Conservation (phyloP, 2,888 invertebrate species). For the Bellardia pandia region DNA sequence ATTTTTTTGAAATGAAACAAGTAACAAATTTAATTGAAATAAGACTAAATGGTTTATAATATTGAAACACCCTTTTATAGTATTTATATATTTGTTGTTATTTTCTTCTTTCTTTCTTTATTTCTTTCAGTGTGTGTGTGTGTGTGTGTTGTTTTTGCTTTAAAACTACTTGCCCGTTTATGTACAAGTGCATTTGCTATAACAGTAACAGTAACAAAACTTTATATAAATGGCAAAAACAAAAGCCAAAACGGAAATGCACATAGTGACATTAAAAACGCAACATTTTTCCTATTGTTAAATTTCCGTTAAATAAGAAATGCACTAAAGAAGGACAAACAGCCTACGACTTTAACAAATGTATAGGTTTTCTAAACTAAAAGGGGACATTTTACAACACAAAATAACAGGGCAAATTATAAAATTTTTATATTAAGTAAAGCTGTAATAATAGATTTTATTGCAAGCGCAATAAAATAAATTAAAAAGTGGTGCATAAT, state of each 20-base stretch:
- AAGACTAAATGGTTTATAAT: neutral
- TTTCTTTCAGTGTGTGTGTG: too few relatives aligned
- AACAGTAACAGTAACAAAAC: conserved; percentile 30
- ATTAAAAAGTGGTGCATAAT: neutral
- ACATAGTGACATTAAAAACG: conserved; percentile 73
- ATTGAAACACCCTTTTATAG: neutral
- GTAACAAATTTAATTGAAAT: neutral
- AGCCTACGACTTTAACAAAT: conserved; percentile 15
- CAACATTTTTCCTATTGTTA: conserved; percentile 70
- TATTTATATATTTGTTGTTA: neutral
- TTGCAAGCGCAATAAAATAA: neutral
- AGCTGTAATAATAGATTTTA: conserved; percentile 12
- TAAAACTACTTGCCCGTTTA: conserved; percentile 7
- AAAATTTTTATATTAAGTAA: neutral
- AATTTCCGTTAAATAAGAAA: conserved; percentile 58
- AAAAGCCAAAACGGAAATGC: conserved; percentile 72
- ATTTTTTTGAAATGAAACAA: neutral
- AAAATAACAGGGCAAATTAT: neutral
- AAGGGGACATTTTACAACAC: neutral
- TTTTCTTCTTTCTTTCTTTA: neutral
- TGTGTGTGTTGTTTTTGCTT: neutral
- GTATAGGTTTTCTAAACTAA: neutral
- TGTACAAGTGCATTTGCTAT: conserved; percentile 16
- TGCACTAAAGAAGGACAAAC: conserved; percentile 39
- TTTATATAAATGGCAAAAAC: conserved; percentile 65